Evolutionary conservation across 2,888 invertebrate species (phyloP).

Genomic region (Lissonota sp.): DNA sequence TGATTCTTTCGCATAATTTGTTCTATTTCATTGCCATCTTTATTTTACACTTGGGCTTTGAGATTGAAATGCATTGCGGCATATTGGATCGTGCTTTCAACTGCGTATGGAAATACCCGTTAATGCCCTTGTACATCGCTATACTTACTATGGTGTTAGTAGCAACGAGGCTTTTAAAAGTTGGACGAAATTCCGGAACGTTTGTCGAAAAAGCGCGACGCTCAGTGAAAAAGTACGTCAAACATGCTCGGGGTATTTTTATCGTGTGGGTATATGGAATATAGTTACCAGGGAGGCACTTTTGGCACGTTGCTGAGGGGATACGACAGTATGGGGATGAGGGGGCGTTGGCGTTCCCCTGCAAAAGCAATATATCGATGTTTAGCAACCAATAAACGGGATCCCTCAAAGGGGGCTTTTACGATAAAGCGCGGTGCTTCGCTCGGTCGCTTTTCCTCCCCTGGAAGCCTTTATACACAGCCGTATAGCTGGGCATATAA

Average conservation of each 20-base stretch:
- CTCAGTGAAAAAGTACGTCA: constrained; percentile 19
- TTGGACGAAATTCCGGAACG: constrained; percentile 72
- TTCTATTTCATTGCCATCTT: too few species aligned
- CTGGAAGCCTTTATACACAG: constrained; percentile 70
- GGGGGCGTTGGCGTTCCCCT: constrained; percentile 46
- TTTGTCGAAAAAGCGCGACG: not conserved
- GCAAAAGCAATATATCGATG: constrained; percentile 83
- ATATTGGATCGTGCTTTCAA: too few species aligned
- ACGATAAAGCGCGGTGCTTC: constrained; percentile 81
- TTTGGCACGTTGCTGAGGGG: constrained; percentile 49
- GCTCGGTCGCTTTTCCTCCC: constrained; percentile 67
- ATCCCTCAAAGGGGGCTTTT: constrained; percentile 83
- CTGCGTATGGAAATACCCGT: too few species aligned
- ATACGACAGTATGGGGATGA: constrained; percentile 12
- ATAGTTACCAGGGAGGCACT: constrained; percentile 45
- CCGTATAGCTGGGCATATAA: constrained; percentile 27
- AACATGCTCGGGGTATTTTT: constrained; percentile 48
- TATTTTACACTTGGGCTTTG: too few species aligned
- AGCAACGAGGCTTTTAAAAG: constrained; percentile 77
- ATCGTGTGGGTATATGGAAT: constrained; percentile 26
- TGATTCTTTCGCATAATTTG: too few species aligned
- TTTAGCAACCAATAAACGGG: constrained; percentile 84
- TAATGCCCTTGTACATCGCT: too few species aligned
- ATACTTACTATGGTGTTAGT: constrained; percentile 34
- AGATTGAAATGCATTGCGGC: too few species aligned